phyloP scores from a whole-genome alignment of 1,140 invertebrate genomes.

The Drosophila micromelanica region DNA sequence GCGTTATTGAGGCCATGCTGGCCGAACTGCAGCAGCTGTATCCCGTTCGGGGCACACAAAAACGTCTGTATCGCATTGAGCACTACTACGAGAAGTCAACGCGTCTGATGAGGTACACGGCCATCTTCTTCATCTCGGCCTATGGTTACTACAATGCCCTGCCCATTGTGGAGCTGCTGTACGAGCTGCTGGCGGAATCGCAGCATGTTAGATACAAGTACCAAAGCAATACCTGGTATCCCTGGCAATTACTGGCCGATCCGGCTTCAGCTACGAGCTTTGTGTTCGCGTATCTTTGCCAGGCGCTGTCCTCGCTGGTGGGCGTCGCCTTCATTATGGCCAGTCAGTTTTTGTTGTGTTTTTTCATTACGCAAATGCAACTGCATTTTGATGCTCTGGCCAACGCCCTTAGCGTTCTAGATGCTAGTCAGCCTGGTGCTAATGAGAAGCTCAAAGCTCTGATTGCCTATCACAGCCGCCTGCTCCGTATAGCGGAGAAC shows the following conservation, averaged over 20 bases:
- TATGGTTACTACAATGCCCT: slow-evolving; percentile 56
- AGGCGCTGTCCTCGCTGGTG: slow-evolving; percentile 46
- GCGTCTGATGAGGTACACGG: slow-evolving; percentile 47
- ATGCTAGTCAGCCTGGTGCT: slow-evolving; percentile 40
- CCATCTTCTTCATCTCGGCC: slow-evolving; percentile 53
- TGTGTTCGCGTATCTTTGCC: slow-evolving; percentile 32
- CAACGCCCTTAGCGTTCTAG: slow-evolving; percentile 32
- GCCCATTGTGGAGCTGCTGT: slow-evolving; percentile 51
- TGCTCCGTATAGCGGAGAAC: slow-evolving; percentile 41
- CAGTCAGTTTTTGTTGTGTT: slow-evolving; percentile 55
- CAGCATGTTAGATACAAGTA: slow-evolving; percentile 39
- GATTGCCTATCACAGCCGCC: slow-evolving; percentile 53
- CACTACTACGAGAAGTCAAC: slow-evolving; percentile 47
- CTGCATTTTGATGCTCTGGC: slow-evolving; percentile 70
- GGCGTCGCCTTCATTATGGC: slow-evolving; percentile 63
- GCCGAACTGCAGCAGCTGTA: slow-evolving; percentile 55
- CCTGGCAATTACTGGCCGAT: slow-evolving; percentile 47
- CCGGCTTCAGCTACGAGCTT: slow-evolving; percentile 30
- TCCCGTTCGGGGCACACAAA: slow-evolving; percentile 4
- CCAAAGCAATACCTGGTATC: slow-evolving; percentile 76
- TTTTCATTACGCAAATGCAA: slow-evolving; percentile 65
- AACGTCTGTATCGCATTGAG: slow-evolving; percentile 30
- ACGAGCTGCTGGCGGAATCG: slow-evolving; percentile 31
- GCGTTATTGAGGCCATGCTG: slow-evolving; percentile 45
- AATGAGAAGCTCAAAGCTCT: slow-evolving; percentile 47